Evolutionary conservation across 2,113 vertebrate species (phyloP).

Genomic region (Rhea pennata): DNA sequence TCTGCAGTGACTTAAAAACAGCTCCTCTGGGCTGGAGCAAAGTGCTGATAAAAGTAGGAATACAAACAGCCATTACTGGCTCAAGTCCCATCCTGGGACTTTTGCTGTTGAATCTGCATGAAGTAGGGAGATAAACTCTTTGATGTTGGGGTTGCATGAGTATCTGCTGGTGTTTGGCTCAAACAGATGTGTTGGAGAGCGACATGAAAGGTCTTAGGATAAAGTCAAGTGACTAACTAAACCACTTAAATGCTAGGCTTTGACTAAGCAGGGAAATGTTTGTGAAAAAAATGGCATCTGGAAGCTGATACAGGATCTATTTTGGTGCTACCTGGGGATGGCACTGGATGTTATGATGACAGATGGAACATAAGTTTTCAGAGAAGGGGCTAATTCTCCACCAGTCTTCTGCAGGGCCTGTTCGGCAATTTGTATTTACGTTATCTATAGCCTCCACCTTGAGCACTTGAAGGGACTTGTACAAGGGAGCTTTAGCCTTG

Average conservation of each 20-base stretch:
- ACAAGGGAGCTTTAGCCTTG: not conserved
- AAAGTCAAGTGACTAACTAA: constrained; percentile 13
- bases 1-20: not conserved
- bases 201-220: not conserved
- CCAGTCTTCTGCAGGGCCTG: not conserved
- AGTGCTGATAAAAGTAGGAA: not conserved
- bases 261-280: not conserved
- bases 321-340: not conserved
- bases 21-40: not conserved
- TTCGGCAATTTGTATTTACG: not conserved
- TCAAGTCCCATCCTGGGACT: not conserved
- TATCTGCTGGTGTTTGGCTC: not conserved
- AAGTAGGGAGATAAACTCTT: not conserved
- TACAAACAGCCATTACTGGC: not conserved
- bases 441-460: not conserved
- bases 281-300: not conserved
- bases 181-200: not conserved
- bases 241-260: not conserved
- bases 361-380: not conserved
- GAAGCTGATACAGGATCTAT: not conserved
- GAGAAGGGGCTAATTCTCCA: not conserved
- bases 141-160: not conserved
- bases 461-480: not conserved
- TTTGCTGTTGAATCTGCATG: not conserved
- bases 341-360: not conserved